These are phyloP conservation scores for Diloba caeruleocephala DNA, from an alignment of 2,888 invertebrate genomes.

Conservation along the genomic window DNA sequence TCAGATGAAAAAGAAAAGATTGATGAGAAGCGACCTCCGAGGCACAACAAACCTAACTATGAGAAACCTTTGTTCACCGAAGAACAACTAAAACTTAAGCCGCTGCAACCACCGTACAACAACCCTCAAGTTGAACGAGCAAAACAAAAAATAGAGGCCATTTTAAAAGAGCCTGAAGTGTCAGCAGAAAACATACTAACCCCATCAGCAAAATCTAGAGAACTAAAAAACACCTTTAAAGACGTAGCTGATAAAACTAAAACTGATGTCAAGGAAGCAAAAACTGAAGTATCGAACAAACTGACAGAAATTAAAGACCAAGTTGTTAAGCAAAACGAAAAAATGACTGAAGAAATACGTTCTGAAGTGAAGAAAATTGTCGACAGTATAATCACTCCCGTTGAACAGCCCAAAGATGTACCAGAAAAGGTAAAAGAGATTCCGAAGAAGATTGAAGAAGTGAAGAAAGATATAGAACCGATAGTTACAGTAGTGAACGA, in stretches of 20 bases:
- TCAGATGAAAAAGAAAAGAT: conserved; percentile 61
- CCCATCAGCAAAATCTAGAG: conserved; percentile 66
- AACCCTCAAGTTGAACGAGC: conserved; percentile 85
- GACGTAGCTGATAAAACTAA: conserved; percentile 69
- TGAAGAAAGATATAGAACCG: conserved; percentile 77
- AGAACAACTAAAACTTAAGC: conserved; percentile 78
- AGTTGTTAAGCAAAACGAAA: conserved; percentile 69
- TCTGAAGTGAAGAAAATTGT: conserved; percentile 81
- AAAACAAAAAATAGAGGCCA: conserved; percentile 84
- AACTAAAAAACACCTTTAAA: conserved; percentile 67
- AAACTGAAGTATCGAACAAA: conserved; percentile 68
- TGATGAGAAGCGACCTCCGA: conserved; percentile 69
- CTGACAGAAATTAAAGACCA: conserved; percentile 71
- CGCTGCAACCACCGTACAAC: conserved; percentile 82
- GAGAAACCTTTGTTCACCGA: conserved; percentile 68
- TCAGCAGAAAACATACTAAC: conserved; percentile 82
- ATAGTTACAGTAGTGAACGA: conserved; percentile 82
- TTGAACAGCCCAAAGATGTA: conserved; percentile 76
- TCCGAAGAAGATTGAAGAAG: conserved; percentile 43
- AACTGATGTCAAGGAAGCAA: conserved; percentile 66
- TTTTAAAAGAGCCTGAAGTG: conserved; percentile 84
- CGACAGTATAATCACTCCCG: conserved; percentile 84
- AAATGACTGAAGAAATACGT: conserved; percentile 72
- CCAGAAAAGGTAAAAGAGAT: conserved; percentile 57
- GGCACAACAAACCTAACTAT: conserved; percentile 55